A percentile compares a stretch with the other conserved stretches of the same genome.
These are phyloP conservation scores for Unio delphinus DNA, from an alignment of 2,888 invertebrate genomes.

Conservation along the genomic window DNA sequence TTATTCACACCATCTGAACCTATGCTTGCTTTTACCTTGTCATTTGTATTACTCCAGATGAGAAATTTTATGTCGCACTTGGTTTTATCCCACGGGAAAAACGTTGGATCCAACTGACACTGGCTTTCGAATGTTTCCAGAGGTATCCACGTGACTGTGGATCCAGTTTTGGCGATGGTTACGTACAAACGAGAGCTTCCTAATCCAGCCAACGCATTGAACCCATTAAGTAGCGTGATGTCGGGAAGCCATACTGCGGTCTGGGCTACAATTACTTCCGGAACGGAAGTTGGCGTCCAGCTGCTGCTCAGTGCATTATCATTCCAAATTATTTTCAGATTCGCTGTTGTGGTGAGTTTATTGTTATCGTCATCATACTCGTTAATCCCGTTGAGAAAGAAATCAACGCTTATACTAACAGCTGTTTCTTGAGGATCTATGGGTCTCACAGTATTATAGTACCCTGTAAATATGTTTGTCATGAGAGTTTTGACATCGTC, in stretches of 20 bases:
- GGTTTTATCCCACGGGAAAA: conserved; percentile 43
- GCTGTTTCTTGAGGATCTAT: background rate
- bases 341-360: conserved; percentile 28
- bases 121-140: conserved; percentile 38
- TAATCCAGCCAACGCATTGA: conserved; percentile 30
- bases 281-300: conserved; percentile 18
- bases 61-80: conserved; percentile 39
- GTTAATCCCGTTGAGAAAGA: conserved; percentile 26
- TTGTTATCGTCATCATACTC: conserved; percentile 21
- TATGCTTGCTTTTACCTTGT: conserved; percentile 18
- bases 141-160: conserved; percentile 29
- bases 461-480: too few relatives aligned
- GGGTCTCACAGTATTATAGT: too few relatives aligned
- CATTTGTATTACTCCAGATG: conserved; percentile 38
- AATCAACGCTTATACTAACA: conserved; percentile 22
- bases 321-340: conserved; percentile 23
- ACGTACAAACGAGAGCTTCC: conserved; percentile 31
- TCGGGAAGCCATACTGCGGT: conserved; percentile 30
- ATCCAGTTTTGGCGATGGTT: conserved; percentile 12
- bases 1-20: conserved; percentile 1
- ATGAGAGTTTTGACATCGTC: too few relatives aligned
- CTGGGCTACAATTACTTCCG: conserved; percentile 19
- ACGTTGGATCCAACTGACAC: conserved; percentile 35
- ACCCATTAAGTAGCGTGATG: conserved; percentile 36
- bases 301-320: conserved; percentile 14